Evolutionary conservation across 1,140 invertebrate species (phyloP).

Genomic region (Ephestia elutella): DNA sequence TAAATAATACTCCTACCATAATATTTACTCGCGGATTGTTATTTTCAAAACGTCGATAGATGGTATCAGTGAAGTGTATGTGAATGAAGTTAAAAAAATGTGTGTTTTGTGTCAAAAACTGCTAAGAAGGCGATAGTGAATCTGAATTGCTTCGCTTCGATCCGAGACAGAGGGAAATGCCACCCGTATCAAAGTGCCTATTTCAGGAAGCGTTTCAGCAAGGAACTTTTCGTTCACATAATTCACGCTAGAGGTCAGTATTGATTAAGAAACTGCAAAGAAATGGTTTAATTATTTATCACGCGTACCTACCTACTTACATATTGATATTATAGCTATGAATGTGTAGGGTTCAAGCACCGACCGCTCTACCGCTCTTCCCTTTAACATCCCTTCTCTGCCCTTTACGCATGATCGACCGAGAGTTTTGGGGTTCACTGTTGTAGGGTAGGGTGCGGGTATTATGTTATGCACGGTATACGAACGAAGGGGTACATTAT

Average conservation of each 20-base stretch:
- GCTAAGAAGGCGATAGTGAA: conserved; percentile 29
- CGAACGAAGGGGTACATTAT: background rate
- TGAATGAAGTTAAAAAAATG: conserved; percentile 36
- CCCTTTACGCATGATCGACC: conserved; percentile 73
- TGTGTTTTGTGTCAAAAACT: conserved; percentile 50
- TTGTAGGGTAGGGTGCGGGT: conserved; percentile 57
- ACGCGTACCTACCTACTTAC: background rate
- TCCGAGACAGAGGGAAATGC: conserved; percentile 63
- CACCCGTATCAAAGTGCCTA: conserved; percentile 54
- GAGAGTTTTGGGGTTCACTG: conserved; percentile 64
- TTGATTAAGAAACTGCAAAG: conserved; percentile 19
- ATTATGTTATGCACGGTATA: conserved; percentile 17
- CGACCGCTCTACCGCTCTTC: conserved; percentile 58
- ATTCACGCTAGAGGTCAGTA: conserved; percentile 72
- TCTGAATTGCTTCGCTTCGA: conserved; percentile 57
- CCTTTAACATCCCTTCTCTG: conserved; percentile 70
- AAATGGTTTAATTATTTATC: conserved; percentile 6
- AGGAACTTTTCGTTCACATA: conserved; percentile 70
- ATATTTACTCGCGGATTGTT: conserved; percentile 64
- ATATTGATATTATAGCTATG: conserved; percentile 27
- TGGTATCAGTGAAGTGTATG: conserved; percentile 36
- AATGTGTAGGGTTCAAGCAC: conserved; percentile 54
- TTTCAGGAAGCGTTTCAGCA: conserved; percentile 71
- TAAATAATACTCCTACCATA: conserved; percentile 69
- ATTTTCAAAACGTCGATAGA: conserved; percentile 48